Conservation (phyloP, 2,113 vertebrate species). For the Muntiacus muntjak region DNA sequence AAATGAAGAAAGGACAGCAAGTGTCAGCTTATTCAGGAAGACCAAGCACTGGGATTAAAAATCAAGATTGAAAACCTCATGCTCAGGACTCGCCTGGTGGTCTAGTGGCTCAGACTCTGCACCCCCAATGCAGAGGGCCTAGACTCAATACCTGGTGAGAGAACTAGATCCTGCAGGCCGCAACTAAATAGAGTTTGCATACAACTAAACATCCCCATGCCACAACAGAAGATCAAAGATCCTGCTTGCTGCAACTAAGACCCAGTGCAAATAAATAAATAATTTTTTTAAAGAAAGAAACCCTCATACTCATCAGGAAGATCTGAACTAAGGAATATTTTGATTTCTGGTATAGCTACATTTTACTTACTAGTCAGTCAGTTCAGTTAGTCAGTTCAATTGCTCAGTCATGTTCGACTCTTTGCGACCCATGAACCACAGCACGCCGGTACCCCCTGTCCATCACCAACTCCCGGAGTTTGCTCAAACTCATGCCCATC, state of each 20-base stretch:
- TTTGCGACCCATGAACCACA: no score
- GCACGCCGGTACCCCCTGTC: no score
- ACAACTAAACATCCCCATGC: neutral
- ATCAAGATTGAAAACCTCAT: neutral
- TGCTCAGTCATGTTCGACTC: accelerated
- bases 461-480: no score
- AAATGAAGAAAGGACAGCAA: conserved; percentile 10
- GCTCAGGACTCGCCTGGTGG: neutral
- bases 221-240: neutral
- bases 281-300: neutral
- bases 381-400: no score
- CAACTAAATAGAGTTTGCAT: neutral
- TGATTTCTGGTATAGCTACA: neutral
- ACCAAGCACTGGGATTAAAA: conserved; percentile 33
- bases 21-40: conserved; percentile 12
- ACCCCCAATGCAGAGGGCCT: neutral
- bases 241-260: neutral
- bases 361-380: neutral
- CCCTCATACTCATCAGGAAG: neutral
- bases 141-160: neutral
- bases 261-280: neutral
- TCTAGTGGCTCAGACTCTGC: neutral
- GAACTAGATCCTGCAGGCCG: neutral
- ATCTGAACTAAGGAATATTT: neutral
- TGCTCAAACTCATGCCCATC: no score